phyloP scores from a whole-genome alignment of 2,888 invertebrate genomes.

The Hypena proboscidalis region DNA sequence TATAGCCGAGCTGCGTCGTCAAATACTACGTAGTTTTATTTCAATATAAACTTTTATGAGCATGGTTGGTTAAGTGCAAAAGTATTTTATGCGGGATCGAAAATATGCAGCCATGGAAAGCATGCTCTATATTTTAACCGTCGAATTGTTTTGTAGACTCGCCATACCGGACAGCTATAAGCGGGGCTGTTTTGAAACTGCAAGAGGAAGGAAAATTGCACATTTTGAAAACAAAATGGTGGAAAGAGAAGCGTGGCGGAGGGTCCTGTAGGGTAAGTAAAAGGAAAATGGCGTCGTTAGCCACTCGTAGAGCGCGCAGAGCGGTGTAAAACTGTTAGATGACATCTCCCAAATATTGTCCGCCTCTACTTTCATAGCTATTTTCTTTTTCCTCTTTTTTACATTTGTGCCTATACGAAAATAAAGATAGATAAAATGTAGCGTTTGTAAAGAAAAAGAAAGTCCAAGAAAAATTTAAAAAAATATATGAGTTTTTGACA shows the following conservation, averaged over 20 bases:
- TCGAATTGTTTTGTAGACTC: constrained; percentile 87
- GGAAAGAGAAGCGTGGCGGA: constrained; percentile 97
- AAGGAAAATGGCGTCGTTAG: constrained; percentile 38
- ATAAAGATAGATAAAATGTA: too few species aligned
- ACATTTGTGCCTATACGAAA: too few species aligned
- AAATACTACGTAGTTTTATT: constrained; percentile 20
- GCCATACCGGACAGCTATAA: constrained; percentile 96
- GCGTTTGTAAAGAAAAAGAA: too few species aligned
- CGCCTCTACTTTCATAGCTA: too few species aligned
- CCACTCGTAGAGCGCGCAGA: constrained; percentile 10
- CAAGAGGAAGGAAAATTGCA: constrained; percentile 98
- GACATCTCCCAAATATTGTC: constrained; percentile 1
- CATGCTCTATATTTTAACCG: constrained; percentile 12
- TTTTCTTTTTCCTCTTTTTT: too few species aligned
- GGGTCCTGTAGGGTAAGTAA: constrained; percentile 91
- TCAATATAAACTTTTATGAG: constrained; percentile 31
- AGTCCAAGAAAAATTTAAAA: too few species aligned
- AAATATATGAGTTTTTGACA: too few species aligned
- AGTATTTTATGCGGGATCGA: constrained; percentile 13
- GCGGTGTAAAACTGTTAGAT: constrained; percentile 13
- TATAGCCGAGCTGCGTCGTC: constrained; percentile 23
- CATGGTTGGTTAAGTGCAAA: constrained; percentile 13
- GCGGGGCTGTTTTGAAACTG: constrained; percentile 96
- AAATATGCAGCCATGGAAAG: constrained; percentile 4
- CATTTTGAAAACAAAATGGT: constrained; percentile 98